Evolutionary conservation across 2,888 invertebrate species (phyloP).

Genomic region (Spicauda simplicius): DNA sequence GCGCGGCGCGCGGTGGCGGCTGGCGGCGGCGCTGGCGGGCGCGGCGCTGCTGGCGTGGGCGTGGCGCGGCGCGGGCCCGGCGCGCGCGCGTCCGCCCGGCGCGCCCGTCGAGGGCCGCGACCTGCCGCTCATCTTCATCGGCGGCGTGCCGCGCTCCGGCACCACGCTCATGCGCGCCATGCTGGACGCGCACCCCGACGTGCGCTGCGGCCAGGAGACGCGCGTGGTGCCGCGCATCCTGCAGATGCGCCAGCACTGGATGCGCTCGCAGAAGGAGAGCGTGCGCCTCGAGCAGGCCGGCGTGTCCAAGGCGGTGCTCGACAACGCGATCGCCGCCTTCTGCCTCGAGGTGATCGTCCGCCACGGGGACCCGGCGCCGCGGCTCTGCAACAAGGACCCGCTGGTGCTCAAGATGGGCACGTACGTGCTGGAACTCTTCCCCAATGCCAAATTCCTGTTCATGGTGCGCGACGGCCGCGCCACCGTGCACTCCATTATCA

Average conservation of each 20-base stretch:
- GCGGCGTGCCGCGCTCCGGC: slow-evolving; percentile 98
- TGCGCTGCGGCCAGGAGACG: slow-evolving; percentile 98
- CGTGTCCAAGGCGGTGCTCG: slow-evolving; percentile 95
- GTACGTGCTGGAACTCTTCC: slow-evolving; percentile 96
- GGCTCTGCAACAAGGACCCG: slow-evolving; percentile 99
- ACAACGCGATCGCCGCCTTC: slow-evolving; percentile 98
- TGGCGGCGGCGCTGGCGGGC: slow-evolving; percentile 45
- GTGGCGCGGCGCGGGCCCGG: slow-evolving; percentile 37
- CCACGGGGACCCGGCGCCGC: slow-evolving; percentile 97
- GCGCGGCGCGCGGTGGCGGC: slow-evolving; percentile 51
- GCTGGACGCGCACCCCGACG: slow-evolving; percentile 98
- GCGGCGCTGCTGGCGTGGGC: slow-evolving; percentile 41
- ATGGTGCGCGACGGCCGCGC: slow-evolving; percentile 99
- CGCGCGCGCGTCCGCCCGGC: slow-evolving; percentile 38
- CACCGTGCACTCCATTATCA: slow-evolving; percentile 99
- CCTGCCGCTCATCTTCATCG: slow-evolving; percentile 98
- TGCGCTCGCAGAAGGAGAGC: slow-evolving; percentile 96
- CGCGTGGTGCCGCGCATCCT: slow-evolving; percentile 98
- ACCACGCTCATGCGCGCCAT: slow-evolving; percentile 99
- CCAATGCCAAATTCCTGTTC: slow-evolving; percentile 98
- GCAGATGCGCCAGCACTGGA: slow-evolving; percentile 98
- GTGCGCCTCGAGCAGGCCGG: slow-evolving; percentile 96
- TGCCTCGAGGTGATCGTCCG: slow-evolving; percentile 97
- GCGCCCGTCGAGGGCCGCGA: slow-evolving; percentile 65
- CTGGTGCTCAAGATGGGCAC: slow-evolving; percentile 98